Conservation (phyloP, 2,113 vertebrate genomes). For the Natator depressus region DNA sequence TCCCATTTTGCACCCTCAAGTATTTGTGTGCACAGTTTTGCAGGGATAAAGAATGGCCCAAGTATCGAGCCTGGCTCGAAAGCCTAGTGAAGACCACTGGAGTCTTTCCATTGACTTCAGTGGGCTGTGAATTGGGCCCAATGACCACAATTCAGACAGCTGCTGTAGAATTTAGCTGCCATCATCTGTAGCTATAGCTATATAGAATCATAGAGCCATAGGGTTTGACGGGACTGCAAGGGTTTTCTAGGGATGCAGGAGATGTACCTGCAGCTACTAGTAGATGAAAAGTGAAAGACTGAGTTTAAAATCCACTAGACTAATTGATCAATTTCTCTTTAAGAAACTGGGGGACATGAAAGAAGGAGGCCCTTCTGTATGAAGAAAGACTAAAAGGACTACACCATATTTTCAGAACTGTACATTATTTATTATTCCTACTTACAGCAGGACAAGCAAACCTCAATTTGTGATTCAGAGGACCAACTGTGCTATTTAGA, state of each 20-base stretch:
- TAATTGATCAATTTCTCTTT: not conserved
- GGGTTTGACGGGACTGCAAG: not conserved
- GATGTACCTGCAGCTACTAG: not conserved
- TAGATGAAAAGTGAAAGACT: not conserved
- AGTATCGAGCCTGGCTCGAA: accelerated
- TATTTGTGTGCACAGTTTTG: accelerated
- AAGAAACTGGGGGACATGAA: not conserved
- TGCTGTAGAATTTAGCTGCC: not conserved
- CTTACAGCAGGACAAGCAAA: not conserved
- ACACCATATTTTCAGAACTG: not conserved
- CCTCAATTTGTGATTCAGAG: not conserved
- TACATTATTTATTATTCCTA: not conserved
- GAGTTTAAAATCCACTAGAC: not conserved
- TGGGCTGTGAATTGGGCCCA: not conserved
- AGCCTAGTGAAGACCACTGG: accelerated
- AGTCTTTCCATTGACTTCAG: not conserved
- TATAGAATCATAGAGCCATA: not conserved
- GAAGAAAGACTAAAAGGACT: not conserved
- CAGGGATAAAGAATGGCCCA: accelerated
- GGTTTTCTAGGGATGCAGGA: not conserved
- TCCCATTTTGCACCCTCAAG: not conserved
- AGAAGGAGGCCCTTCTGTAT: not conserved
- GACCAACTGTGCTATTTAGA: not conserved
- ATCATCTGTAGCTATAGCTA: not conserved
- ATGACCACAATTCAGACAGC: not conserved